These are phyloP conservation scores for Latrodectus hesperus DNA, from an alignment of 2,888 invertebrate genomes.

Conservation along the genomic window DNA sequence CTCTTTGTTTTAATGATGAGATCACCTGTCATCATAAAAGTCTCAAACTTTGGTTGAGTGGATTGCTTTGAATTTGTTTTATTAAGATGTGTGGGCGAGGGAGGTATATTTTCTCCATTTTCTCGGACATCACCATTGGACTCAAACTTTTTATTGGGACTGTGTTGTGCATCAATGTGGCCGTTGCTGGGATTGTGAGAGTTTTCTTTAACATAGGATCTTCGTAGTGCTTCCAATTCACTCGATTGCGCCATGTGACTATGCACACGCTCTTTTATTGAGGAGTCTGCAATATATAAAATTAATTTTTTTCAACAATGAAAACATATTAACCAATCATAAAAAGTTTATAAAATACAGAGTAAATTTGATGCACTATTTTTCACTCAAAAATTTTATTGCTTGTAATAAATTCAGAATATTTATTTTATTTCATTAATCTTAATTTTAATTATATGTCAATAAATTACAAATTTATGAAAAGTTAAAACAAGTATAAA, in stretches of 20 bases:
- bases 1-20: constrained; percentile 87
- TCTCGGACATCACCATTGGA: constrained; percentile 59
- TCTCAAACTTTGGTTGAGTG: constrained; percentile 80
- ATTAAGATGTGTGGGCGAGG: constrained; percentile 14
- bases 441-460: no score
- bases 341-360: no score
- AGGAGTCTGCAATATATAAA: constrained; percentile 82
- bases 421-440: no score
- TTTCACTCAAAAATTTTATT: no score
- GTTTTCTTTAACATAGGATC: constrained; percentile 72
- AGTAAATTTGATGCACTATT: no score
- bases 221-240: constrained; percentile 73
- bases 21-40: constrained; percentile 98
- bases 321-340: no score
- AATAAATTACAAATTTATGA: no score
- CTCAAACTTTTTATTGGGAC: constrained; percentile 16
- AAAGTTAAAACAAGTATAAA: no score
- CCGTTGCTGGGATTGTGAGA: constrained; percentile 71
- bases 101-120: constrained; percentile 65
- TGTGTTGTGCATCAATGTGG: constrained; percentile 65
- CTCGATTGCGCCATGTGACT: constrained; percentile 75
- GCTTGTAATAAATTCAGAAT: no score
- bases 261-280: constrained; percentile 82
- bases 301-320: no score
- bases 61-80: constrained; percentile 42